Base-by-base conservation (phyloP, 2,797 vertebrate species). In the Gallirallus australis region DNA sequence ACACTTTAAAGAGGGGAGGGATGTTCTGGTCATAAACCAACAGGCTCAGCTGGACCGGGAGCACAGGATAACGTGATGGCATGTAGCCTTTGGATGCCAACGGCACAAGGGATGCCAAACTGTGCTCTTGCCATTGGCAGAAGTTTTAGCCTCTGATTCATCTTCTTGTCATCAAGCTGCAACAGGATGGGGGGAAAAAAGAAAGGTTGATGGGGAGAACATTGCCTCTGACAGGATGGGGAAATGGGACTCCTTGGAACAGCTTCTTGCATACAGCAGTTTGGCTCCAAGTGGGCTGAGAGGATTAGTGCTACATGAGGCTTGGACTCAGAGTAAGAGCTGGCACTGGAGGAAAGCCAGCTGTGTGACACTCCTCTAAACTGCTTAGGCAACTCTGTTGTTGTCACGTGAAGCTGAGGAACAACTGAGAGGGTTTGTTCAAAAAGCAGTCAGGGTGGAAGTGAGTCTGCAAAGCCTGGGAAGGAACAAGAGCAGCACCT, bases 161-260 rank as follows among this genome's bases (percentile, higher is more conserved):
- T 89, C 81, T 47, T 92, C 64, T 89, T 92, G 77, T 92, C 94
- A 78, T 68, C 86, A 86, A 50, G 45, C 45, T 84, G 24, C 64
- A 86, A 56, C 5, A 66, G n/a, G 24, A 60, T 24, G 8, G 17
- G 11, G 16, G 21, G 21, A 47, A 47, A 16, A 28, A 61, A 66
- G 42, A 82, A 16, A 5, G 5, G 7, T 33, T 48, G 7, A 7
- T 66, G 20, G 12, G 42, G 20, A 25, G 18, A 24, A 24, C 56
- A 35, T 15, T 52, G 54, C 48, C 19, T 75, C 71, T 66, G 25
- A 72, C 18, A 69, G 35, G 42, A 54, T 11, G 15, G 31, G 28
- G n/a, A 65, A 84, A 57, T 6, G 25, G 53, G 39, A 52, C 18
- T 86, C 23, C 37, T 91, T 79, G 56, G 69, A 91, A 59, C 21